A percentile compares a stretch with the other conserved stretches of the same genome.
Conservation (phyloP, 2,113 vertebrate species). For the Hirundichthys speculiger region DNA sequence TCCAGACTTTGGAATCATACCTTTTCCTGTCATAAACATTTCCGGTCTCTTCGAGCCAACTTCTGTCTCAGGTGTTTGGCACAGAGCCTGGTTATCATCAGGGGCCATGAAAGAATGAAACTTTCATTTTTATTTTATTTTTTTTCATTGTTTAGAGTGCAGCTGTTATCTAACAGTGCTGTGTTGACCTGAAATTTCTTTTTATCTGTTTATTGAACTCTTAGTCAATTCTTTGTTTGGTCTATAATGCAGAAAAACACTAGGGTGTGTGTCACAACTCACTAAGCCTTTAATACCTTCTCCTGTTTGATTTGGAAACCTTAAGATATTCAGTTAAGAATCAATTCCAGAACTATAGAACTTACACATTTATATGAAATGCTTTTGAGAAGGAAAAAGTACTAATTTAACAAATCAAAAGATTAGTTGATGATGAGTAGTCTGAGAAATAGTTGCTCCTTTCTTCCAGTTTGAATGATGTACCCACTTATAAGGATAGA, state of each 20-base stretch:
- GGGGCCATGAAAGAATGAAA: slow-evolving; percentile 36
- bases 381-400: background rate
- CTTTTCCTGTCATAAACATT: slow-evolving; percentile 42
- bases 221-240: background rate
- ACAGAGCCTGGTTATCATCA: slow-evolving; percentile 39
- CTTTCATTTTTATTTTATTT: slow-evolving; percentile 43
- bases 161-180: slow-evolving; percentile 3
- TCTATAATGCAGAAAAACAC: background rate
- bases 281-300: no score
- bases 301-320: no score
- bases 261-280: background rate
- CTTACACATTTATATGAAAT: no score
- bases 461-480: slow-evolving; percentile 9
- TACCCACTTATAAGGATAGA: slow-evolving; percentile 1
- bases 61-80: slow-evolving; percentile 67
- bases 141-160: slow-evolving; percentile 28
- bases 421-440: no score
- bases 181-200: background rate
- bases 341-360: no score
- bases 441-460: no score
- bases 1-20: slow-evolving; percentile 47
- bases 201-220: background rate
- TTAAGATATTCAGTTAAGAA: background rate
- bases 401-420: no score
- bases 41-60: slow-evolving; percentile 41